Base-by-base conservation (phyloP, 2,113 vertebrate species). In the Ptyas mucosa region DNA sequence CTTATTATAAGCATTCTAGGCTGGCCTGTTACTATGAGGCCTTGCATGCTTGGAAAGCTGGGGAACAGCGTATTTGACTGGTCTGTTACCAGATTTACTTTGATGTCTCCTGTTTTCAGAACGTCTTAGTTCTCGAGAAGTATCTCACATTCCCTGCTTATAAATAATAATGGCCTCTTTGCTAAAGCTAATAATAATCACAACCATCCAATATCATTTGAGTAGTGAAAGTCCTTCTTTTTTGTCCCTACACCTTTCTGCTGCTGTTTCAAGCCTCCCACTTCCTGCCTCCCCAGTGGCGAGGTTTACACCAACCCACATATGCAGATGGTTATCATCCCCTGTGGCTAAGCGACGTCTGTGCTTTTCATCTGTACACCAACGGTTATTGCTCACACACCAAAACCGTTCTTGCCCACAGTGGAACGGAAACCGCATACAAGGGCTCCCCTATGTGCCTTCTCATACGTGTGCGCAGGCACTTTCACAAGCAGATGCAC, bases 401-500 rank as follows among this genome's bases (percentile, higher is more conserved):
- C 87, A 34, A 53, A 58, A 93, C 93, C 29, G 86, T 88, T 91
- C 43, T 39, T 91, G 86, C 90, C 61, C 87, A 39, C 86, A 85
- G 87, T 85, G 29, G 53, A 89, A 89, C 54, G 54, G 93, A 93
- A 93, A 93, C 90, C 93, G 43, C 93, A 91, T n/a, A 52, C 87
- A 89, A 90, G 81, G 88, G 53, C 54, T 90, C 88, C 29, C 55
- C 46, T 90, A 49, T 85, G 61, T 53, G 20, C 53, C 75, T 85
- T 46, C 69, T 92, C 29, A 3, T 55, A 61, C 14, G 14, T n/a
- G 75, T 89, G n/a, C 8, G 12, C 55, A 34, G 81, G n/a, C 64
- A 26, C 53, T n/a, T 21, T 49, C 18, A 24, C 46, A 54, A 21
- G 34, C 57, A 87, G 57, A 64, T 39, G 89, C 34, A 46, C 52